Evolutionary conservation across 2,888 invertebrate genomes (phyloP).

Genomic region (Synanthedon vespiformis): DNA sequence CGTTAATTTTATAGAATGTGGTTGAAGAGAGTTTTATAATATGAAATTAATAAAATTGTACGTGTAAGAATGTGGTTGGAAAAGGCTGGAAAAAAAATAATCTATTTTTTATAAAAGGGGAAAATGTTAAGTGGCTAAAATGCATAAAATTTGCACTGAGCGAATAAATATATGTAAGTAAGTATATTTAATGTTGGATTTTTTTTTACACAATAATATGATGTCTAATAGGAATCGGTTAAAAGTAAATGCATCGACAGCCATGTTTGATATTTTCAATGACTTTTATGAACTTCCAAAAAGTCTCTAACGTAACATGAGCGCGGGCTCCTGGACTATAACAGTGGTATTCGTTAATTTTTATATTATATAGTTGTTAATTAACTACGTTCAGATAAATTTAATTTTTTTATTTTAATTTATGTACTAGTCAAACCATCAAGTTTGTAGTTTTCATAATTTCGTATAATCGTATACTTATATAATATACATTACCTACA

Average conservation of each 20-base stretch:
- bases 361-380: too few relatives aligned
- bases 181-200: background rate
- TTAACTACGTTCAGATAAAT: background rate
- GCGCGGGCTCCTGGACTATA: too few relatives aligned
- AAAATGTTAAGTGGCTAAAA: slow-evolving; percentile 58
- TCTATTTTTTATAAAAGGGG: slow-evolving; percentile 48
- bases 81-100: background rate
- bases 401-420: slow-evolving; percentile 13
- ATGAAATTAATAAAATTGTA: slow-evolving; percentile 32
- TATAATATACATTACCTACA: slow-evolving; percentile 20
- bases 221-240: background rate
- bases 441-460: slow-evolving; percentile 26
- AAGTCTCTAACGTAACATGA: too few relatives aligned
- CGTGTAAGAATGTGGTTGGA: slow-evolving; percentile 21
- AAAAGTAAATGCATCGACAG: background rate
- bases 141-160: slow-evolving; percentile 26
- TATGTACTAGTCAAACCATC: slow-evolving; percentile 57
- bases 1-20: slow-evolving; percentile 1
- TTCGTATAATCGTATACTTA: too few relatives aligned
- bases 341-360: too few relatives aligned
- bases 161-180: background rate
- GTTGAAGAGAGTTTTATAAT: slow-evolving; percentile 32
- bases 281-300: too few relatives aligned
- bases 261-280: too few relatives aligned
- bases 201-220: background rate